These are phyloP conservation scores for Hyppa rectilinea DNA, from an alignment of 2,888 invertebrate genomes.

Conservation along the genomic window DNA sequence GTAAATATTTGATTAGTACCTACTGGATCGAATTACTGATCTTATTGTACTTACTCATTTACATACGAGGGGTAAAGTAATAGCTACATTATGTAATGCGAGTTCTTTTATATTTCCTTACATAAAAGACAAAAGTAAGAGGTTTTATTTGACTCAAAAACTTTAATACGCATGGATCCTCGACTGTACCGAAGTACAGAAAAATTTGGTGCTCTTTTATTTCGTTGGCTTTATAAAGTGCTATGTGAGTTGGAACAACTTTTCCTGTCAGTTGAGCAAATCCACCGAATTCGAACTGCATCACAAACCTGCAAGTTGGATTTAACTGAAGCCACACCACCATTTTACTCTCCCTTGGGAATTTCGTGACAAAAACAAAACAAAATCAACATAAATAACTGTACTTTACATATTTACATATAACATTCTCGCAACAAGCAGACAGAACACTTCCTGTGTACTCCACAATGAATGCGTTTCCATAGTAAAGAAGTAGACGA, in stretches of 20 bases:
- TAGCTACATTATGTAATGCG: constrained; percentile 16
- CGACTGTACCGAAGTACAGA: constrained; percentile 25
- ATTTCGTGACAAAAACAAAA: constrained; percentile 64
- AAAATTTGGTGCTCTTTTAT: constrained; percentile 43
- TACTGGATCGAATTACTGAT: constrained; percentile 21
- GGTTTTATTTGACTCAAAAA: constrained; percentile 37
- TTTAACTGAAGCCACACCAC: constrained; percentile 68
- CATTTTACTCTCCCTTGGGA: constrained; percentile 62
- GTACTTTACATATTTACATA: constrained; percentile 62
- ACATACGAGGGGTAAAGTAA: constrained; percentile 7
- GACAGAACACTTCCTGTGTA: constrained; percentile 56
- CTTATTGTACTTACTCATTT: constrained; percentile 3
- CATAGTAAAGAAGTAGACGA: constrained; percentile 56
- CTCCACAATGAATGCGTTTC: constrained; percentile 61
- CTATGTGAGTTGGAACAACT: constrained; percentile 59
- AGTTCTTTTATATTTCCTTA: constrained; percentile 14
- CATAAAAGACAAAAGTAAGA: constrained; percentile 26
- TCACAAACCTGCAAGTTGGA: constrained; percentile 70
- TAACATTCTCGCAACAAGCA: constrained; percentile 49
- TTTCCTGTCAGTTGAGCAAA: constrained; percentile 69
- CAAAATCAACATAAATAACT: constrained; percentile 62
- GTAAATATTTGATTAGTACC: constrained; percentile 10
- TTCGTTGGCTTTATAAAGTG: constrained; percentile 55
- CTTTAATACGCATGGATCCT: constrained; percentile 37
- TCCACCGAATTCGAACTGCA: constrained; percentile 69